Evolutionary conservation across 35 echinoderm and acorn worm genomes (phyloP), one percentile per base, ranked within the genome.

Genomic region (Patiria miniata): DNA sequence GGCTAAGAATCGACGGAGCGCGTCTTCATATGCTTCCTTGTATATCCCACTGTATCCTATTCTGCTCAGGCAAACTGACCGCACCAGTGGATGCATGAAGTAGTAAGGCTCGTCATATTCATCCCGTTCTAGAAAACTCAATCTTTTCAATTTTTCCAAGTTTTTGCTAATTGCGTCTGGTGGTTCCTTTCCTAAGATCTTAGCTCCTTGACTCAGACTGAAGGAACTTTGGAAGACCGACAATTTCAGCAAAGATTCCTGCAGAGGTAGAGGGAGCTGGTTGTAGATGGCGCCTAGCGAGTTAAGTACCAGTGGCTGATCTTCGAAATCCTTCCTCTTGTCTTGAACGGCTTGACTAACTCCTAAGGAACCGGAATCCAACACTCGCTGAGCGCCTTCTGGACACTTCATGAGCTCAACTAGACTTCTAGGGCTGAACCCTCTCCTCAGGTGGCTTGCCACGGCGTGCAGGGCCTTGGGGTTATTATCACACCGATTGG

Each of bases 381-480:
- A 53, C 14, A 84, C 54, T 60, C 53, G 51, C 16, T 22, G 34
- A 22, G 36, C 34, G 16, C 17, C 6, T 2, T 61, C 51, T 18
- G 88, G 88, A 14, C 77, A 56, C 42, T 61, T n/a, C 17, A 90
- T 39, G 33, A 77, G 36, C 17, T 82, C 55, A 8, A 83, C 16
- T 1, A 90, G 32, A 7, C 32, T 22, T 10, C 84, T 81, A 22
- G 88, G 81, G 21, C n/a, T 51, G 23, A 69, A 69, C 34, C 81
- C 88, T 15, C 22, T 44, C 57, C 61, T 52, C 15, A 90, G 81
- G 29, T 65, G 80, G 36, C 81, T 90, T 1, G 88, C 88, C 30
- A 84, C 80, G 7, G 88, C 88, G 29, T 81, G 39, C 33, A 90
- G 68, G 4, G 88, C 88, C 34, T 90, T 80, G n/a, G 88, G 88